These are phyloP conservation scores for Apodemus agrarius DNA, from an alignment of 2,797 vertebrate genomes.

Conservation along the genomic window DNA sequence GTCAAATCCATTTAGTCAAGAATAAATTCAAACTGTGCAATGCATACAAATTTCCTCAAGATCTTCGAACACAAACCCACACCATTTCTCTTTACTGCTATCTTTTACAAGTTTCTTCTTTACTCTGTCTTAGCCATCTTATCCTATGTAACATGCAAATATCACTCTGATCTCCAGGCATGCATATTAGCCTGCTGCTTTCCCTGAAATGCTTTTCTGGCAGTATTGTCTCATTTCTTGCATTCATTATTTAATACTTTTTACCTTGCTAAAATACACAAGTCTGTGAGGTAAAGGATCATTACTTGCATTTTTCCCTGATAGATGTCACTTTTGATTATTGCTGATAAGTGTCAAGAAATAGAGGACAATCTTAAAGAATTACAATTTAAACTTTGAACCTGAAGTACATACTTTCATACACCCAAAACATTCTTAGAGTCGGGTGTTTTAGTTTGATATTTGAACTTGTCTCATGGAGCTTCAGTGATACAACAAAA, in stretches of 20 bases:
- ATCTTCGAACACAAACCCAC: not conserved
- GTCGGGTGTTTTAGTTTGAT: not conserved
- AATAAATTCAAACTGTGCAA: not conserved
- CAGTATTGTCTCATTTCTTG: not conserved
- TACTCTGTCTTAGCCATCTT: not conserved
- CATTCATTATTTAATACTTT: not conserved
- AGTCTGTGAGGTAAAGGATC: not conserved
- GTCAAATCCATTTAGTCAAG: not conserved
- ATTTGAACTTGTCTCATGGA: slow-evolving; percentile 27
- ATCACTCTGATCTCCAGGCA: not conserved
- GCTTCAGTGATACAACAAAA: slow-evolving; percentile 43
- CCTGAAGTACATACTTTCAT: not conserved
- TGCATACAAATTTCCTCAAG: not conserved
- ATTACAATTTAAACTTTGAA: not conserved
- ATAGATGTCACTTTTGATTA: not conserved
- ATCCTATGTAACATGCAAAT: not conserved
- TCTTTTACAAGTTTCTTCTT: not conserved
- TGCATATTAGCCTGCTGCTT: not conserved
- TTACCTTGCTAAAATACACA: not conserved
- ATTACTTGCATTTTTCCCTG: not conserved
- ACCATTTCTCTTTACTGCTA: not conserved
- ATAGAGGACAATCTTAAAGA: not conserved
- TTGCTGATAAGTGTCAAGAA: not conserved
- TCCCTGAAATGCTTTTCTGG: not conserved
- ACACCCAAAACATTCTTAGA: not conserved